phyloP scores from a whole-genome alignment of 2,888 invertebrate genomes.

The Hypena proboscidalis region DNA sequence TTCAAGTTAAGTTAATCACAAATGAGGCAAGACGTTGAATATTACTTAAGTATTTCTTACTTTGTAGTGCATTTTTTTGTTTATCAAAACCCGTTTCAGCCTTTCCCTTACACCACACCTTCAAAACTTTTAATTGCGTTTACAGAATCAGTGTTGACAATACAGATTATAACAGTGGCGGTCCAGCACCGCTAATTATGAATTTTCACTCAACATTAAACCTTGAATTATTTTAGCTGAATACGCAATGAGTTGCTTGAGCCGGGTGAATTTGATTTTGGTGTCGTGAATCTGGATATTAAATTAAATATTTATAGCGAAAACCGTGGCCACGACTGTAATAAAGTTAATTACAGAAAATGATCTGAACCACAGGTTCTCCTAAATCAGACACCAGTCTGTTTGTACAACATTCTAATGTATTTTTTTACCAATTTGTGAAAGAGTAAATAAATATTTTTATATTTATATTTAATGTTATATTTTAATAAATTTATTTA shows the following conservation, averaged over 20 bases:
- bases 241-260: not conserved
- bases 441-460: too few species aligned
- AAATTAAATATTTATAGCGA: conserved; percentile 30
- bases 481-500: too few species aligned
- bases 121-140: conserved; percentile 42
- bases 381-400: too few species aligned
- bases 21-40: not conserved
- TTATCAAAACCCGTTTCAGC: conserved; percentile 2
- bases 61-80: conserved; percentile 15
- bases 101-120: conserved; percentile 1
- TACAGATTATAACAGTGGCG: conserved; percentile 32
- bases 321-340: too few species aligned
- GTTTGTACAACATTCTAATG: too few species aligned
- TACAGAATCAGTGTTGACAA: conserved; percentile 41
- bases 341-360: too few species aligned
- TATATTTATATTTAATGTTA: too few species aligned
- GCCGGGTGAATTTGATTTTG: not conserved
- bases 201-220: conserved; percentile 22
- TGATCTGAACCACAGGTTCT: too few species aligned
- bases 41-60: conserved; percentile 1
- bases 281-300: not conserved
- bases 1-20: too few species aligned
- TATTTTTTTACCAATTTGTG: too few species aligned
- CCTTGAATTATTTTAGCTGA: conserved; percentile 16
- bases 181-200: conserved; percentile 12